Evolutionary conservation across 2,888 invertebrate species (phyloP).

Genomic region (Pheosia gnoma): DNA sequence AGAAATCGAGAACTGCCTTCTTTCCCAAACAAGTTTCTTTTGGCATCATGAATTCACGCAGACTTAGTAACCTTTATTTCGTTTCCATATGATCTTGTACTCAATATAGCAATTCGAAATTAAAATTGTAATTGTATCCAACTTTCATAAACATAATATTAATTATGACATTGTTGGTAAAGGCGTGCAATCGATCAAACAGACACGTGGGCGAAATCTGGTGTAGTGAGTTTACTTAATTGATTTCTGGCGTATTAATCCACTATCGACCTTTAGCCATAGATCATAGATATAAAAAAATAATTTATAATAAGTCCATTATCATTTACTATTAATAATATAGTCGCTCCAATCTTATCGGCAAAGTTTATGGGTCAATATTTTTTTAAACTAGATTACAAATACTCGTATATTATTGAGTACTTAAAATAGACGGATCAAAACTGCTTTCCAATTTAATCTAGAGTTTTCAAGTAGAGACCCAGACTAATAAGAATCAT

Average conservation of each 20-base stretch:
- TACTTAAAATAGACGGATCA: background rate
- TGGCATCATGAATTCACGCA: too few relatives aligned
- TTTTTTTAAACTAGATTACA: too few relatives aligned
- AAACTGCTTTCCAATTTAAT: background rate
- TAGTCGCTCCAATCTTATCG: background rate
- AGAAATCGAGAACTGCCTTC: too few relatives aligned
- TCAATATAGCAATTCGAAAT: too few relatives aligned
- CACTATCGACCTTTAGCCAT: slow-evolving; percentile 12
- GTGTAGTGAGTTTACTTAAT: slow-evolving; percentile 13
- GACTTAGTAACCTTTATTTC: too few relatives aligned
- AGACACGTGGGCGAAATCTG: slow-evolving; percentile 26
- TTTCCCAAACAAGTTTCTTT: too few relatives aligned
- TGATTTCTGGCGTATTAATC: slow-evolving; percentile 33
- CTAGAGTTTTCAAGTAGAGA: background rate
- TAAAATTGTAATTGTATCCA: background rate
- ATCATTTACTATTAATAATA: background rate
- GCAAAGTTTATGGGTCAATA: too few relatives aligned
- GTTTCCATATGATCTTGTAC: too few relatives aligned
- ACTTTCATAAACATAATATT: slow-evolving; percentile 3
- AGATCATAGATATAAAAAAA: background rate
- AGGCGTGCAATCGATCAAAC: slow-evolving; percentile 30
- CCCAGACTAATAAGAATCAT: background rate
- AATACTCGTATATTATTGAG: too few relatives aligned
- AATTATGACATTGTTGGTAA: slow-evolving; percentile 27
- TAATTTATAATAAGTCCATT: background rate